Conservation (phyloP, 2,113 vertebrate species). For the Centropristis striata region DNA sequence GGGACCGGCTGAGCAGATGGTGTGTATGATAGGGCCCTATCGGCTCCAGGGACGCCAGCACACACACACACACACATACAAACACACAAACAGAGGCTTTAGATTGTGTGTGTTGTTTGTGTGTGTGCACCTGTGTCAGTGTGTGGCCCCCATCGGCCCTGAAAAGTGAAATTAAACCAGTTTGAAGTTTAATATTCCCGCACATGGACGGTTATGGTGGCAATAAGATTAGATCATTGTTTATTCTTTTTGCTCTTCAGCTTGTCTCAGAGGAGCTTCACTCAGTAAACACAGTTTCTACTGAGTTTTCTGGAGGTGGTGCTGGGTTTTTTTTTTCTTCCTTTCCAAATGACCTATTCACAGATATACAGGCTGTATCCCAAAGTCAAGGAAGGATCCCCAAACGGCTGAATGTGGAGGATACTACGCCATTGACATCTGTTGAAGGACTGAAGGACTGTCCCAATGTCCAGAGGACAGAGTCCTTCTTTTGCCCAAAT, state of each 20-base stretch:
- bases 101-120: neutral
- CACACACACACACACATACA: neutral
- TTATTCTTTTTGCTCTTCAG: conserved; percentile 1
- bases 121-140: neutral
- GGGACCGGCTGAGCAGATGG: conserved; percentile 66
- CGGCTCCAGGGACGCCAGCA: conserved; percentile 39
- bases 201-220: neutral
- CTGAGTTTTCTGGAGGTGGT: neutral
- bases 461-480: too few relatives aligned
- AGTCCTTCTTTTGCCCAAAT: too few relatives aligned
- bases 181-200: neutral
- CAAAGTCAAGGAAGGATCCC: too few relatives aligned
- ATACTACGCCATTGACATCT: too few relatives aligned
- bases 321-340: neutral
- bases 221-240: neutral
- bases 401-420: too few relatives aligned
- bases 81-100: neutral
- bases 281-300: conserved; percentile 14
- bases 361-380: neutral
- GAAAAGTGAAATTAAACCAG: conserved; percentile 16
- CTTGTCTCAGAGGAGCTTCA: neutral
- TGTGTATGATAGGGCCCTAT: conserved; percentile 56
- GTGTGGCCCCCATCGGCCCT: neutral
- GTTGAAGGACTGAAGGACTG: too few relatives aligned
- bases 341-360: neutral